These are phyloP conservation scores for Platyrinchus mystaceus DNA, from an alignment of 2,797 vertebrate species.

Conservation along the genomic window DNA sequence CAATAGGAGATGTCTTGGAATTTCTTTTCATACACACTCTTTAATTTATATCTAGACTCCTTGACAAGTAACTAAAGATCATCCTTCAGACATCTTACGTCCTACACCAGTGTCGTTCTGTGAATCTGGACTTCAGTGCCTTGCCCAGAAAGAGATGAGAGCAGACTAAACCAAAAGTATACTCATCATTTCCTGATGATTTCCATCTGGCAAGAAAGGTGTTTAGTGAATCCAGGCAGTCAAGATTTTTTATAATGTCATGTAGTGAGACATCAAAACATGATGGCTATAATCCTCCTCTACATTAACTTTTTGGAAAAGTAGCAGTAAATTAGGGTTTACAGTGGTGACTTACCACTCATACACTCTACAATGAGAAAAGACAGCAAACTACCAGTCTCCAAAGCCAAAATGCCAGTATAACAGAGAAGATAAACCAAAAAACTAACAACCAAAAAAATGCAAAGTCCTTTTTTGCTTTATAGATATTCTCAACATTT, in stretches of 20 bases:
- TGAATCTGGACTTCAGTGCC: background rate
- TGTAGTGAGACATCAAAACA: background rate
- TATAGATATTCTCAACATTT: background rate
- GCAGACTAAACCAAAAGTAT: background rate
- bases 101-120: background rate
- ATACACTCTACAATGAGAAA: background rate
- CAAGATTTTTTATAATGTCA: background rate
- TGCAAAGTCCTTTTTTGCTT: background rate
- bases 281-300: background rate
- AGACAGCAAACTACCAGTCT: background rate
- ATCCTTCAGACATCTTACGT: background rate
- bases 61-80: background rate
- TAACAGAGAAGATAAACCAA: background rate
- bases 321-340: background rate
- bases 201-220: background rate
- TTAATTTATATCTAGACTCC: background rate
- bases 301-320: background rate
- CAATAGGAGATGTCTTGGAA: background rate
- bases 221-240: background rate
- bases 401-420: background rate
- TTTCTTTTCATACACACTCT: background rate
- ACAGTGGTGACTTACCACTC: background rate
- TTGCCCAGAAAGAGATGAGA: background rate
- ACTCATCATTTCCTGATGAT: background rate
- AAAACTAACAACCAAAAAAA: background rate